A percentile compares a stretch with the other conserved stretches of the same genome.
Evolutionary conservation across 2,888 invertebrate genomes (phyloP).

Genomic region (Calephelis perditalis): DNA sequence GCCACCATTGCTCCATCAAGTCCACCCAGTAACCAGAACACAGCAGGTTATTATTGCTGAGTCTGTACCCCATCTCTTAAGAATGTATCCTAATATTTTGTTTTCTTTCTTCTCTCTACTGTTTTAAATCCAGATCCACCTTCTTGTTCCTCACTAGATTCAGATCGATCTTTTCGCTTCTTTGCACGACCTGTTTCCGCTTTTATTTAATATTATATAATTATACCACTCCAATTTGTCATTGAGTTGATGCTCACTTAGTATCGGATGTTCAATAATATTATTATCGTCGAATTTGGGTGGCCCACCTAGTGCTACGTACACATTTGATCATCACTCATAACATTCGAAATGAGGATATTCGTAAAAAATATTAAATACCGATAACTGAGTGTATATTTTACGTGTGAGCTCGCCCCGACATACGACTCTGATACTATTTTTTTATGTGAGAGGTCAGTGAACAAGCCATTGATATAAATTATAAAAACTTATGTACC

Average conservation of each 20-base stretch:
- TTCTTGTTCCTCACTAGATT: background rate
- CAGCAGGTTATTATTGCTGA: too few species aligned
- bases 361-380: background rate
- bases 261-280: background rate
- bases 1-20: too few species aligned
- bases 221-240: too few species aligned
- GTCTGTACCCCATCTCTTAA: background rate
- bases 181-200: background rate
- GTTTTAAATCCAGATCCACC: background rate
- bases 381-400: background rate
- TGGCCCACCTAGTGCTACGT: background rate
- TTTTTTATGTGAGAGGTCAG: too few species aligned
- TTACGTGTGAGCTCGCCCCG: background rate
- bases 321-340: background rate
- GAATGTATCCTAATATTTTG: background rate
- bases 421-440: too few species aligned
- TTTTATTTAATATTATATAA: background rate
- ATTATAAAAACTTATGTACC: too few species aligned
- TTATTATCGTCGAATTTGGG: background rate
- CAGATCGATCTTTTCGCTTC: too few species aligned
- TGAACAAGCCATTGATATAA: background rate
- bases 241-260: too few species aligned
- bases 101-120: constrained; percentile 1
- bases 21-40: too few species aligned
- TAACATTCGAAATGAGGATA: background rate